Evolutionary conservation across 1,140 invertebrate genomes (phyloP).

Genomic region (Zaprionus capensis): DNA sequence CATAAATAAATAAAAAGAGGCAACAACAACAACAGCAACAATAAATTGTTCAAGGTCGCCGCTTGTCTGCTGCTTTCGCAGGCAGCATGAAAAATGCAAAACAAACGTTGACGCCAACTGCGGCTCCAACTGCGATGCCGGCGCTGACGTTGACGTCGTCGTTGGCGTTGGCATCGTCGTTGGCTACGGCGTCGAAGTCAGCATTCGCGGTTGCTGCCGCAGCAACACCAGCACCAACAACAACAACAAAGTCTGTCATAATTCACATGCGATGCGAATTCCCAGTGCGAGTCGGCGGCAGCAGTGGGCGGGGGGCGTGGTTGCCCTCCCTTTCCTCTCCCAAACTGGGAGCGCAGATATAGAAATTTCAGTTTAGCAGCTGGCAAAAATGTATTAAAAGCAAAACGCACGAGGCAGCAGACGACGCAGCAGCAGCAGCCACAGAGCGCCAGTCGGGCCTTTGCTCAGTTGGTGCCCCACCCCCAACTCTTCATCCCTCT

Average conservation of each 20-base stretch:
- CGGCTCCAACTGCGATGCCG: constrained; percentile 32
- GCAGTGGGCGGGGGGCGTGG: background rate
- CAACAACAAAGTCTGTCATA: constrained; percentile 79
- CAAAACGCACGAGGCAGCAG: constrained; percentile 66
- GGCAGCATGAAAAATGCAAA: constrained; percentile 80
- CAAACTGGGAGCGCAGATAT: constrained; percentile 41
- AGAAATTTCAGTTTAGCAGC: constrained; percentile 73
- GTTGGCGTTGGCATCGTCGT: too few species aligned
- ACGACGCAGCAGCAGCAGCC: constrained; percentile 35
- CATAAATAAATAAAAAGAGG: constrained; percentile 78
- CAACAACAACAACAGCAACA: constrained; percentile 62
- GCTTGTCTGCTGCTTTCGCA: constrained; percentile 76
- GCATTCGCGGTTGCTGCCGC: constrained; percentile 59
- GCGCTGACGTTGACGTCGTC: constrained; percentile 6
- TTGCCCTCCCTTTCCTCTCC: background rate
- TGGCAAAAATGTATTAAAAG: constrained; percentile 78
- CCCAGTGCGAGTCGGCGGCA: background rate
- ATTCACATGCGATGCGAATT: constrained; percentile 71
- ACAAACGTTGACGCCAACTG: constrained; percentile 63
- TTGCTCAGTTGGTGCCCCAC: background rate
- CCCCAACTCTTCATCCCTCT: background rate
- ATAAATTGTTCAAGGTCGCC: constrained; percentile 82
- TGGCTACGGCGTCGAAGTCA: constrained; percentile 14
- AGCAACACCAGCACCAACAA: constrained; percentile 52
- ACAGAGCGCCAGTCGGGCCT: constrained; percentile 3